Conservation (phyloP, 2,888 invertebrate genomes). For the Acanthococcus lagerstroemiae region DNA sequence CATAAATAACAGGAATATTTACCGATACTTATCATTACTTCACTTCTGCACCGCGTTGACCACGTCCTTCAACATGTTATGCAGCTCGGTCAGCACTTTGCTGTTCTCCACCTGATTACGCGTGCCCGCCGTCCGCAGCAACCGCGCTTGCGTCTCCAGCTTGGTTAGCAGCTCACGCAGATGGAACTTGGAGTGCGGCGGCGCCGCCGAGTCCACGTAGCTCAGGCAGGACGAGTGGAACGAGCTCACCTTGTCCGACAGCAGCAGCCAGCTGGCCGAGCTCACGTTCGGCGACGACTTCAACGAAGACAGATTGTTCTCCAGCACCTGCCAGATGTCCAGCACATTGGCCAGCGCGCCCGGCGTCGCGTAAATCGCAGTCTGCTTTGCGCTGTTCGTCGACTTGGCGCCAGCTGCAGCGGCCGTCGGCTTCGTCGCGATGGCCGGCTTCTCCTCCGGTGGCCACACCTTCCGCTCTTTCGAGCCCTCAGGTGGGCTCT, state of each 20-base stretch:
- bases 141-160: slow-evolving; percentile 58
- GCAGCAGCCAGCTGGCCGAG: slow-evolving; percentile 64
- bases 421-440: slow-evolving; percentile 51
- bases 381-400: slow-evolving; percentile 39
- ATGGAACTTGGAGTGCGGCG: slow-evolving; percentile 79
- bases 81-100: slow-evolving; percentile 59
- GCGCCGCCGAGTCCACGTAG: slow-evolving; percentile 68
- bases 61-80: slow-evolving; percentile 60
- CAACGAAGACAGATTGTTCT: slow-evolving; percentile 53
- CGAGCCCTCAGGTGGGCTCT: slow-evolving; percentile 39
- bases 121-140: slow-evolving; percentile 54
- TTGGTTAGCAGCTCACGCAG: slow-evolving; percentile 64
- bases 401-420: slow-evolving; percentile 42
- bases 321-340: slow-evolving; percentile 56
- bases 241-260: slow-evolving; percentile 69
- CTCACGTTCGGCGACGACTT: slow-evolving; percentile 47
- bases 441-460: slow-evolving; percentile 51
- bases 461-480: slow-evolving; percentile 47
- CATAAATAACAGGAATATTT: too few relatives aligned
- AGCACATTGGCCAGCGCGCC: slow-evolving; percentile 47
- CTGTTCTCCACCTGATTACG: slow-evolving; percentile 59
- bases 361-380: slow-evolving; percentile 73
- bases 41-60: slow-evolving; percentile 63
- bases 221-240: slow-evolving; percentile 72
- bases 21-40: too few relatives aligned